phyloP scores from a whole-genome alignment of 2,797 vertebrate genomes.

The Microchirus variegatus region DNA sequence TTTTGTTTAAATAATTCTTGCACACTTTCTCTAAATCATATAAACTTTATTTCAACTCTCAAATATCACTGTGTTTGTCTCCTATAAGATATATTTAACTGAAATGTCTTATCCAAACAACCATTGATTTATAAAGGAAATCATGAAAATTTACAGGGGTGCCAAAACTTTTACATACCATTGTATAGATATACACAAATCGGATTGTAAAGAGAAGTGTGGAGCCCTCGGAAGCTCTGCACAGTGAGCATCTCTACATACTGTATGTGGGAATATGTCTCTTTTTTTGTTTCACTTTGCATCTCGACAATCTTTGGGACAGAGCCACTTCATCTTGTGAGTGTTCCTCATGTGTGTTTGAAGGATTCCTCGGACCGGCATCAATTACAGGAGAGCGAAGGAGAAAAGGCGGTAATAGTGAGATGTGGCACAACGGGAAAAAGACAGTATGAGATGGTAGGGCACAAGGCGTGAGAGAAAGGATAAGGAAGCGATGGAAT shows the following conservation, averaged over 20 bases:
- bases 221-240: slow-evolving; percentile 39
- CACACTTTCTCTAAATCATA: no score
- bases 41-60: no score
- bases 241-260: slow-evolving; percentile 32
- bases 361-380: slow-evolving; percentile 36
- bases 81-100: no score
- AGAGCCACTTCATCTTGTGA: slow-evolving; percentile 23
- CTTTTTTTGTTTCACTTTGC: slow-evolving; percentile 52
- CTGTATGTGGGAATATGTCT: slow-evolving; percentile 30
- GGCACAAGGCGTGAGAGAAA: slow-evolving; percentile 5
- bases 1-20: no score
- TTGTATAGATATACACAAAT: no score
- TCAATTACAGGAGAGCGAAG: slow-evolving; percentile 43
- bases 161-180: no score
- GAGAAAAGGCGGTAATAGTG: background rate
- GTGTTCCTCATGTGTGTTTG: slow-evolving; percentile 37
- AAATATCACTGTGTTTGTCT: no score
- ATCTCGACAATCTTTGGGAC: slow-evolving; percentile 38
- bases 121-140: no score
- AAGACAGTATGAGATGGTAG: slow-evolving; percentile 8
- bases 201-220: slow-evolving; percentile 51
- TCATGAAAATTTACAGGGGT: no score
- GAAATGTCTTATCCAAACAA: no score
- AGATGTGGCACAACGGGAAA: slow-evolving; percentile 7
- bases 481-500: slow-evolving; percentile 10